Evolutionary conservation across 92 coral and sea anemone genomes (phyloP), one percentile per base, ranked within the genome.

Genomic region (Montipora capitata): DNA sequence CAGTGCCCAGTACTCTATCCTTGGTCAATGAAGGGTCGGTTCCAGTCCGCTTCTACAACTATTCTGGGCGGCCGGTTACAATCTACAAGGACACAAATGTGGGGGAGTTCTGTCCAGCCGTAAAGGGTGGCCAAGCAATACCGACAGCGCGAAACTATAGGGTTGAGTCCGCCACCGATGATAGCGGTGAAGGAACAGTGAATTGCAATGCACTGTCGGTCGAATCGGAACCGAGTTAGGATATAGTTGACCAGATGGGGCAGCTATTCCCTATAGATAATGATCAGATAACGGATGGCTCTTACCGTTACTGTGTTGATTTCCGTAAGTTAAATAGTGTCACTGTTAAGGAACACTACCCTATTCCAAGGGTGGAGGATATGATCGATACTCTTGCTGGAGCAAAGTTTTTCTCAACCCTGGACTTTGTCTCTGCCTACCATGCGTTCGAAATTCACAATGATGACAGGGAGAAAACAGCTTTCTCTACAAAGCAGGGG

Each of bases 331-430:
- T 90, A 7, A 90, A 90, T 57, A 27, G 58, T 20, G 86, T 85
- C 18, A 90, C 90, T 62, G 71, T 58, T 17, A 85, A 90, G 72
- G 93, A 90, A 52, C 69, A 77, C 17, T 85, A 84, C 78, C 93
- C 87, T n/a, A 35, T 90, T 15, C 93, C 90, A 17, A 77, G 82
- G 57, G 48, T 63, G 80, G 86, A 90, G 7, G 90, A 90, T 61
- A 78, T 90, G 79, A 72, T 90, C 16, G 86, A 90, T 14, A 76
- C 89, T 8, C 69, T 89, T 4, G 82, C 89, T 3, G 89, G 93
- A 40, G 85, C 81, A 0, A 66, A 51, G 4, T 85, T 62, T 67
- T 85, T 90, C 56, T 77, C 89, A 20, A 80, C 74, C 57, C 57
- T 83, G 59, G 89, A 89, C 80, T 56, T 89, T 16, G 57, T 84